Base-by-base conservation (phyloP, 2,797 vertebrate species). In the Lepidocolaptes lacrymiger region DNA sequence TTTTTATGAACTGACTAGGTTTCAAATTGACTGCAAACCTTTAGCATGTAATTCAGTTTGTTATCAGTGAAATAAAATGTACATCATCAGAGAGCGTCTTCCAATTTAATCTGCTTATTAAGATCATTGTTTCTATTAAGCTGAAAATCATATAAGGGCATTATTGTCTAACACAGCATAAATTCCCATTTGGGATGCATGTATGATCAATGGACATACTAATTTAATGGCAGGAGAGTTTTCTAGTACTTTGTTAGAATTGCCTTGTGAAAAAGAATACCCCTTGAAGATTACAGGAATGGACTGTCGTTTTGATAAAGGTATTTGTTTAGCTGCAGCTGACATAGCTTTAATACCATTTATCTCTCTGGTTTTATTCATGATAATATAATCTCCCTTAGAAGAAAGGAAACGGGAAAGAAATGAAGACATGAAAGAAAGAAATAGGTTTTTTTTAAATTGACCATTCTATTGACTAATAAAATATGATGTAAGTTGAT, bases 31-130 rank as follows among this genome's bases (percentile, higher is more conserved):
- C 48, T 93, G 54, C 39, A 90, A 93, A 88, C 30, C 81, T 94
- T 93, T 78, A 94, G 49, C 73, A 72, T 59, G 16, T 66, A 91
- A 94, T 94, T 96, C 83, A 86, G 61, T 59, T 93, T 92, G 77
- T 88, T 85, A 95, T 52, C 1, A 28, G 79, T 0, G 5, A 89
- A 89, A 89, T 94, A 91, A 78, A 93, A 92, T 2, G 7, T 66
- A 49, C 37, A 71, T 93, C 73, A 83, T 58, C 81, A 85, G 81
- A 78, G 19, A 89, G 67, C 51, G 76, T 83, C 82, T 94, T 96
- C 67, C 94, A 94, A 95, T 94, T 97, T 96, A 90, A 96, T 94
- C 96, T 95, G 91, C 81, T 97, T 95, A 96, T 96, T 97, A 96
- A 90, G 81, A 85, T 80, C 63, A 95, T 96, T 91, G 92, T 94